These are phyloP conservation scores for Leptopilina clavipes DNA, from an alignment of 1,140 invertebrate species.

Conservation along the genomic window DNA sequence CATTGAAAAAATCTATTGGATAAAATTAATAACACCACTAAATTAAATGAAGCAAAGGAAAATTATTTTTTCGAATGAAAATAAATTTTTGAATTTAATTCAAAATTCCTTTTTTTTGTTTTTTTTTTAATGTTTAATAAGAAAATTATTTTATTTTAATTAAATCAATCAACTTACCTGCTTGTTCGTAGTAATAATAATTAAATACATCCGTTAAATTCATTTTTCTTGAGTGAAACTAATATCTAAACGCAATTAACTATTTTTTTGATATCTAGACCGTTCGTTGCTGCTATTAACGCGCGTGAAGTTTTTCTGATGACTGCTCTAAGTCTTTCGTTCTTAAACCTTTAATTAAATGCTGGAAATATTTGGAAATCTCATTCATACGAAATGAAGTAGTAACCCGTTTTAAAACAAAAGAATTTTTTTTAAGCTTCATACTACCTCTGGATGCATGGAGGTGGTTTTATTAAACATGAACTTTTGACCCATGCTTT, in stretches of 20 bases:
- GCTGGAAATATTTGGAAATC: background rate
- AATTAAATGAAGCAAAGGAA: too few species aligned
- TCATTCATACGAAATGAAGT: background rate
- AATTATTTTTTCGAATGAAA: too few species aligned
- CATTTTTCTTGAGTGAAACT: slow-evolving; percentile 28
- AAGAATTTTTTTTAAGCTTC: background rate
- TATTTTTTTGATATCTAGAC: background rate
- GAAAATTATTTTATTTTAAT: background rate
- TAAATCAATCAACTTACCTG: slow-evolving; percentile 33
- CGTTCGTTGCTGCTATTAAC: background rate
- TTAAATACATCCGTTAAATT: slow-evolving; percentile 22
- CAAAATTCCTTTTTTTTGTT: too few species aligned
- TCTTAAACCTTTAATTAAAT: background rate
- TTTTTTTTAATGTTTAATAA: background rate
- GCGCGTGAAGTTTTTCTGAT: background rate
- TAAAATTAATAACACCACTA: too few species aligned
- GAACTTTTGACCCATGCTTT: slow-evolving; percentile 16
- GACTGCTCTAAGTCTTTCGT: background rate
- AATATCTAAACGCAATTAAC: background rate
- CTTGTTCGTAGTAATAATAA: slow-evolving; percentile 34
- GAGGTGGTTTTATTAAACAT: background rate
- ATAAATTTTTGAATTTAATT: background rate
- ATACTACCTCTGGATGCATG: background rate
- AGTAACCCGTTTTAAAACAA: background rate
- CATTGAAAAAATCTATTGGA: too few species aligned